phyloP scores from a whole-genome alignment of 2,888 invertebrate species.

The Drosophila mayaguana region DNA sequence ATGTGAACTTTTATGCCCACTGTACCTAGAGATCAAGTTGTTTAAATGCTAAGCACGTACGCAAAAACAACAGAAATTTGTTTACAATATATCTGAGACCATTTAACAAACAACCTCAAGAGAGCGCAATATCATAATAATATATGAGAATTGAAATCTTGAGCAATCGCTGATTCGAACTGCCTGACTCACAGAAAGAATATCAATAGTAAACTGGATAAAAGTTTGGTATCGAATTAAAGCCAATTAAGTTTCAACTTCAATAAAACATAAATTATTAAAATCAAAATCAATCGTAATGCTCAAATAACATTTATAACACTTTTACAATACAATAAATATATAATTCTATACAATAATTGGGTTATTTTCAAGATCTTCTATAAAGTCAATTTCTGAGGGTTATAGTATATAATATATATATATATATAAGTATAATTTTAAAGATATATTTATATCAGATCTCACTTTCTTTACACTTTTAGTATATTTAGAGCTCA shows the following conservation, averaged over 20 bases:
- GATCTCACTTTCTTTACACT: background rate
- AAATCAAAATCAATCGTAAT: background rate
- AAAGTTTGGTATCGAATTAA: background rate
- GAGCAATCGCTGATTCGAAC: slow-evolving; percentile 36
- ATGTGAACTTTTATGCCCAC: background rate
- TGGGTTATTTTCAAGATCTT: background rate
- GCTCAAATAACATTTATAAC: too few relatives aligned
- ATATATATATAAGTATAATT: too few relatives aligned
- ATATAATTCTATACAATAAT: background rate
- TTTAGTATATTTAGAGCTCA: slow-evolving; percentile 2
- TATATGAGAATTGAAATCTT: slow-evolving; percentile 13
- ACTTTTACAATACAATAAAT: too few relatives aligned
- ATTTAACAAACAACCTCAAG: slow-evolving; percentile 10
- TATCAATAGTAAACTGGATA: background rate
- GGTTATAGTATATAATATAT: too few relatives aligned
- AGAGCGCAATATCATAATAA: slow-evolving; percentile 12
- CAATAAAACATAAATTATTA: background rate
- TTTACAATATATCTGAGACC: slow-evolving; percentile 55
- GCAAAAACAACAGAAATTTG: slow-evolving; percentile 31
- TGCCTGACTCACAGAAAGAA: slow-evolving; percentile 25
- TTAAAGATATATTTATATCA: background rate
- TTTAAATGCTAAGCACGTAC: slow-evolving; percentile 39
- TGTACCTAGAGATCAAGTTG: slow-evolving; percentile 10
- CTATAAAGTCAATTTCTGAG: background rate
- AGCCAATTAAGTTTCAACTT: background rate